These are phyloP conservation scores for Alexandromys fortis DNA, from an alignment of 2,113 vertebrate genomes.

Conservation along the genomic window DNA sequence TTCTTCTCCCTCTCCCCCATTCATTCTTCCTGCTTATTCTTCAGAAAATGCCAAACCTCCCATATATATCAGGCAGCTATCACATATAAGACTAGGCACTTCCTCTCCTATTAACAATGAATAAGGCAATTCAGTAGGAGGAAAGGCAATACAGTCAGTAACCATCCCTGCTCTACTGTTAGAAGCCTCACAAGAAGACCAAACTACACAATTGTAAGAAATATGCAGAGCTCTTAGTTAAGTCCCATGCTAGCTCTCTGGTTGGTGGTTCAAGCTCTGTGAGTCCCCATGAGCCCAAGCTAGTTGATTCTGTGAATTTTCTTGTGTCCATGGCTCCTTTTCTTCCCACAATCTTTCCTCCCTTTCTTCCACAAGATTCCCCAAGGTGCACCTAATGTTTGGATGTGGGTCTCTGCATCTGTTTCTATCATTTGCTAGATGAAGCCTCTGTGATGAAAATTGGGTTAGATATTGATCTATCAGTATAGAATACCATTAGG, in stretches of 20 bases:
- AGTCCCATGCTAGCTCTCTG: not conserved
- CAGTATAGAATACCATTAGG: not conserved
- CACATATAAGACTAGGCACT: not conserved
- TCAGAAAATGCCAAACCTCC: not conserved
- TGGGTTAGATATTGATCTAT: not conserved
- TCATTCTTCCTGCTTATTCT: not conserved
- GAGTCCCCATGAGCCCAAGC: not conserved
- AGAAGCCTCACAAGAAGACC: not conserved
- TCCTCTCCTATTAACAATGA: not conserved
- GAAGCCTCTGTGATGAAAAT: not conserved
- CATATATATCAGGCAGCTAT: not conserved
- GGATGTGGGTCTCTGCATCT: not conserved
- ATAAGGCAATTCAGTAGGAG: not conserved
- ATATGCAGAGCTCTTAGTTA: not conserved
- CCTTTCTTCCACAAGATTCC: not conserved
- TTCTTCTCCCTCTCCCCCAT: no score
- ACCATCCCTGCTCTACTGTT: not conserved
- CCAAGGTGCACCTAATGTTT: not conserved
- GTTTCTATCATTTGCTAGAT: not conserved
- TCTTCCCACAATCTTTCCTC: not conserved
- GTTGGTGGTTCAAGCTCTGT: not conserved
- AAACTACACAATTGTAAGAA: not conserved
- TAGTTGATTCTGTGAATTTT: not conserved
- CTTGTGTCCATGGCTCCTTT: not conserved
- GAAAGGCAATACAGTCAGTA: not conserved